A percentile compares a stretch with the other conserved stretches of the same genome.
Evolutionary conservation across 2,888 invertebrate genomes (phyloP).

Genomic region (Lasioglossum figueresi): DNA sequence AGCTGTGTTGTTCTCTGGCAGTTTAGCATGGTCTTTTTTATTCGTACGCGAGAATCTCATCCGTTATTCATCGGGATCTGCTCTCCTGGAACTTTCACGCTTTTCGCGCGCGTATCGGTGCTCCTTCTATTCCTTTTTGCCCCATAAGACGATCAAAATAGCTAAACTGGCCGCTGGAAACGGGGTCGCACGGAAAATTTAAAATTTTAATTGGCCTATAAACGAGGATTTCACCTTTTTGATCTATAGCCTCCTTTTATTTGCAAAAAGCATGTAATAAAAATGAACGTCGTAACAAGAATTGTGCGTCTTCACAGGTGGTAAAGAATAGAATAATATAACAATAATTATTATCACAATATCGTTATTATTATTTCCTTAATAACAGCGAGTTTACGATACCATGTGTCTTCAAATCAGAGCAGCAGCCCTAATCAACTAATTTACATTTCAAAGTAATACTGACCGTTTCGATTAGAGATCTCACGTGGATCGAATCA

Average conservation of each 20-base stretch:
- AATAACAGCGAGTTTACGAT: no score
- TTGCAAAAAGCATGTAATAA: background rate
- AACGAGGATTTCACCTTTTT: background rate
- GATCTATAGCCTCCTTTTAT: background rate
- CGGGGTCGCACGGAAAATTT: constrained; percentile 11
- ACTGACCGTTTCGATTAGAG: background rate
- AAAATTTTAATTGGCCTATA: background rate
- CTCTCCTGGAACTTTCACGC: constrained; percentile 46
- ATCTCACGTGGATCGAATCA: background rate
- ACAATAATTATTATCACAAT: no score
- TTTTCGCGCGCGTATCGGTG: constrained; percentile 1
- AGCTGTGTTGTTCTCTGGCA: constrained; percentile 34
- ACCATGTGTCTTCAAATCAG: background rate
- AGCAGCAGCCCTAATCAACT: background rate
- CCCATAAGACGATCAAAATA: background rate
- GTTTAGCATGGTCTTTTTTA: constrained; percentile 27
- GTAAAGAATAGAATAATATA: no score
- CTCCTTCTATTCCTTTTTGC: background rate
- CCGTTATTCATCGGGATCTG: constrained; percentile 41
- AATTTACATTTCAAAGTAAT: background rate
- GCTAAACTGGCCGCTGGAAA: background rate
- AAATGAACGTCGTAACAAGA: background rate
- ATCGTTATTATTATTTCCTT: no score
- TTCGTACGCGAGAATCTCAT: constrained; percentile 29
- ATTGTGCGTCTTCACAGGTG: background rate